Conservation (phyloP, 2,888 invertebrate species). For the Antitype chi region DNA sequence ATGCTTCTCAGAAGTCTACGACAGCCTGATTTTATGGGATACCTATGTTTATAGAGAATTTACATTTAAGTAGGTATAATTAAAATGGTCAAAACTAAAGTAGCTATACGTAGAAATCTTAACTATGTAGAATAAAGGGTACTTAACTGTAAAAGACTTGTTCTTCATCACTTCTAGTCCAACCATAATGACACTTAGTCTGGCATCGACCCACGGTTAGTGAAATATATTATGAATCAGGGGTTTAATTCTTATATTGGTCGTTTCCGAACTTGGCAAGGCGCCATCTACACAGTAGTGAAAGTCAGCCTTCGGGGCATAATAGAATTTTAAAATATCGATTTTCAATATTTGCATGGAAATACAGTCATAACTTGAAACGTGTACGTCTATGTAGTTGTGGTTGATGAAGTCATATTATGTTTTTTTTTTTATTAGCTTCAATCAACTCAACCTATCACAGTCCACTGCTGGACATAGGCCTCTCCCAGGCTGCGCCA, state of each 20-base stretch:
- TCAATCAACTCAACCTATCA: no score
- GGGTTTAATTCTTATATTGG: conserved; percentile 64
- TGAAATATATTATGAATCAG: conserved; percentile 59
- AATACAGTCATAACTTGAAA: conserved; percentile 1
- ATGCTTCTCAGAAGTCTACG: conserved; percentile 46
- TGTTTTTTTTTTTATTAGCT: background rate
- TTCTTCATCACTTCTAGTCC: background rate
- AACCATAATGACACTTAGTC: conserved; percentile 40
- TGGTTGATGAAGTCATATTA: background rate
- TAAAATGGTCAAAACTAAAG: background rate
- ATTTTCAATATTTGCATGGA: conserved; percentile 45
- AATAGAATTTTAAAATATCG: conserved; percentile 64
- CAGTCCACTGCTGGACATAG: no score
- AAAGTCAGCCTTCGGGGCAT: conserved; percentile 56
- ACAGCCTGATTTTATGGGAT: conserved; percentile 17
- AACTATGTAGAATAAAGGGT: no score
- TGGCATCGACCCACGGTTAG: conserved; percentile 45
- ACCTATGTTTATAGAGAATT: background rate
- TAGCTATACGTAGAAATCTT: background rate
- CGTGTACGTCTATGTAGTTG: background rate
- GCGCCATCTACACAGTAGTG: conserved; percentile 59
- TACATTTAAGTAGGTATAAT: conserved; percentile 6
- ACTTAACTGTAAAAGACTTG: background rate
- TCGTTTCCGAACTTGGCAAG: conserved; percentile 60
- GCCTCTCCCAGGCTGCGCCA: no score